Percentiles rank a stretch among this genome's conserved stretches.
Conservation (phyloP, 2,113 vertebrate species). For the Malurus cyaneus region DNA sequence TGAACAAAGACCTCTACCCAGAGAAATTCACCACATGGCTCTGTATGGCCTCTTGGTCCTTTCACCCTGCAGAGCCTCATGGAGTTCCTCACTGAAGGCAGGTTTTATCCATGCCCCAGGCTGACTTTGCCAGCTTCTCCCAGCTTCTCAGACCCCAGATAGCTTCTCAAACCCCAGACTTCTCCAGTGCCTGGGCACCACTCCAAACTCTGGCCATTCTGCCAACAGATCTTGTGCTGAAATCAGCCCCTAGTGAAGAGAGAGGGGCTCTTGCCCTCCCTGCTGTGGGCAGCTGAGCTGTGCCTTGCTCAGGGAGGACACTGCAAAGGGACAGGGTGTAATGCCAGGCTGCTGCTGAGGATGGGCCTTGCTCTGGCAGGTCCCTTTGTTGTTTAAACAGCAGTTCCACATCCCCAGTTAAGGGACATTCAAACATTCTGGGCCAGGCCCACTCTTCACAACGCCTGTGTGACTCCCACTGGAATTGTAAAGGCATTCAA, state of each 20-base stretch:
- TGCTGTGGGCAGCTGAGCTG: background rate
- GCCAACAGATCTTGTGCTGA: background rate
- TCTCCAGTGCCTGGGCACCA: background rate
- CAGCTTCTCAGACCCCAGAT: background rate
- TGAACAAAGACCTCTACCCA: background rate
- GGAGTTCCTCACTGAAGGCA: background rate
- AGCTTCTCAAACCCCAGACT: background rate
- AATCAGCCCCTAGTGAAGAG: background rate
- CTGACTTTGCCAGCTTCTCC: background rate
- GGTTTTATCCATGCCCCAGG: background rate
- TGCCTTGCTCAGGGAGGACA: background rate
- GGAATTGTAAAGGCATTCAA: background rate
- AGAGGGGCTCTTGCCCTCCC: background rate
- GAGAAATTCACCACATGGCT: background rate
- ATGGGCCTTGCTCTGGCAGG: background rate
- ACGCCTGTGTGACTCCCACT: fast-evolving
- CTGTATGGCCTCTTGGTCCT: background rate
- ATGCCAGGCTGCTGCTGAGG: background rate
- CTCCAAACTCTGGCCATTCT: background rate
- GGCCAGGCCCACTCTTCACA: background rate
- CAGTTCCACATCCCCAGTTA: background rate
- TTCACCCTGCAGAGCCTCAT: background rate
- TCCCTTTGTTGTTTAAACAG: background rate
- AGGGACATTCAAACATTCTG: background rate
- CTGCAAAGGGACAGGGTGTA: background rate